A percentile compares a stretch with the other conserved stretches of the same genome.
These are phyloP conservation scores for Cydia splendana DNA, from an alignment of 1,140 invertebrate genomes.

Conservation along the genomic window DNA sequence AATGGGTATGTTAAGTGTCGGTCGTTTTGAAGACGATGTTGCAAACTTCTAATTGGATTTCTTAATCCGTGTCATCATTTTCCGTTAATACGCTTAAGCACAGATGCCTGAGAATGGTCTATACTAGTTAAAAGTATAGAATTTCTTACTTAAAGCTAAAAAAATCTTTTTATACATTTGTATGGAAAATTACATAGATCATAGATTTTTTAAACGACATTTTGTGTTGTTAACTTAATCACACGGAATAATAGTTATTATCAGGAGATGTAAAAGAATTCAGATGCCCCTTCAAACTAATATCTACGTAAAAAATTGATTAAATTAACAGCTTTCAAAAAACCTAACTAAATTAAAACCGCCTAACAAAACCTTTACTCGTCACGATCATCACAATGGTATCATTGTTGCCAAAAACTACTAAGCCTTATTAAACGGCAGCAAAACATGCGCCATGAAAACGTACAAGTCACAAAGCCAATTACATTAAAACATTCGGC, in stretches of 20 bases:
- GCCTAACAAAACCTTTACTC: background rate
- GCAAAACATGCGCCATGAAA: constrained; percentile 45
- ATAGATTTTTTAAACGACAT: too few relatives aligned
- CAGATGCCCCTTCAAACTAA: too few relatives aligned
- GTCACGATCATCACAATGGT: background rate
- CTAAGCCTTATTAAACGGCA: constrained; percentile 24
- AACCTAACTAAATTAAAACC: background rate
- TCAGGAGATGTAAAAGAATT: too few relatives aligned
- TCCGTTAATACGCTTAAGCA: background rate
- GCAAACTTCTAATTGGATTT: constrained; percentile 17
- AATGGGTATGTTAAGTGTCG: constrained; percentile 21
- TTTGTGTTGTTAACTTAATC: too few relatives aligned
- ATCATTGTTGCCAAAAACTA: constrained; percentile 23
- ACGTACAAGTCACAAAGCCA: constrained; percentile 69
- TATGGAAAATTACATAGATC: too few relatives aligned
- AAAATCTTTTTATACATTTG: too few relatives aligned
- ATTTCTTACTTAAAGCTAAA: too few relatives aligned
- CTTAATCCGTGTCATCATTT: background rate
- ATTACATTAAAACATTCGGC: constrained; percentile 79
- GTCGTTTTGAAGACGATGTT: constrained; percentile 11
- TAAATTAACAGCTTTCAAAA: background rate
- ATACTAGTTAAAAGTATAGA: too few relatives aligned
- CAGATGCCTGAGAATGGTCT: background rate
- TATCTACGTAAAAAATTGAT: background rate
- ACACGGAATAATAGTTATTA: too few relatives aligned